Evolutionary conservation across 2,113 vertebrate species (phyloP).

Genomic region (Labeo catla): DNA sequence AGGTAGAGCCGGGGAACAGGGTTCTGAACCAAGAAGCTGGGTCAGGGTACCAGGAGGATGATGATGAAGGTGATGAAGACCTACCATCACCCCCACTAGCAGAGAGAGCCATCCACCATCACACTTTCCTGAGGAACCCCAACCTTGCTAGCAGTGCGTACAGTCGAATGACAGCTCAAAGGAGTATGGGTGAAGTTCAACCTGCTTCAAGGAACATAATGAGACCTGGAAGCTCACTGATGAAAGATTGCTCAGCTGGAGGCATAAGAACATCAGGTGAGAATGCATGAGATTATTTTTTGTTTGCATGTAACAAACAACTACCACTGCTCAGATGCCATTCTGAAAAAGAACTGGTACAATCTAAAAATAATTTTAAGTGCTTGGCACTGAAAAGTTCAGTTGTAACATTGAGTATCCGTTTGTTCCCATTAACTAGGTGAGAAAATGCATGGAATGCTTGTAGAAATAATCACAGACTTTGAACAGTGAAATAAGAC

Average conservation of each 20-base stretch:
- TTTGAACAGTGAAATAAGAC: constrained; percentile 28
- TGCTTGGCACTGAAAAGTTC: background rate
- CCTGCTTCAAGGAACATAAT: constrained; percentile 36
- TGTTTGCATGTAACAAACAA: background rate
- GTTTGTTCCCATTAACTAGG: background rate
- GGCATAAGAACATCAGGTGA: constrained; percentile 87
- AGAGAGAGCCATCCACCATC: constrained; percentile 40
- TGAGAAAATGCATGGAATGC: background rate
- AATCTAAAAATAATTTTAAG: background rate
- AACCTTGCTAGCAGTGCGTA: constrained; percentile 91
- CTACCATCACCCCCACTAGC: constrained; percentile 55
- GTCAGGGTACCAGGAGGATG: constrained; percentile 44
- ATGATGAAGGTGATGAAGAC: constrained; percentile 63
- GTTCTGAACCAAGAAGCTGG: constrained; percentile 60
- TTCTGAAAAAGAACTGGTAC: background rate
- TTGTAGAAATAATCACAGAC: background rate
- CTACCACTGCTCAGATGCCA: background rate
- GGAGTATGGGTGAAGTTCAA: constrained; percentile 59
- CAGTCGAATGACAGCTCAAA: constrained; percentile 67
- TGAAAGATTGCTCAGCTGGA: constrained; percentile 78
- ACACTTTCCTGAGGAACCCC: constrained; percentile 78
- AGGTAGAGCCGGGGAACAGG: constrained; percentile 26
- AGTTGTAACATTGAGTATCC: background rate
- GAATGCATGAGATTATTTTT: constrained; percentile 51
- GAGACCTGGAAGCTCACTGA: constrained; percentile 70